Conservation (phyloP, 2,888 invertebrate species). For the Alviniconcha strummeri region DNA sequence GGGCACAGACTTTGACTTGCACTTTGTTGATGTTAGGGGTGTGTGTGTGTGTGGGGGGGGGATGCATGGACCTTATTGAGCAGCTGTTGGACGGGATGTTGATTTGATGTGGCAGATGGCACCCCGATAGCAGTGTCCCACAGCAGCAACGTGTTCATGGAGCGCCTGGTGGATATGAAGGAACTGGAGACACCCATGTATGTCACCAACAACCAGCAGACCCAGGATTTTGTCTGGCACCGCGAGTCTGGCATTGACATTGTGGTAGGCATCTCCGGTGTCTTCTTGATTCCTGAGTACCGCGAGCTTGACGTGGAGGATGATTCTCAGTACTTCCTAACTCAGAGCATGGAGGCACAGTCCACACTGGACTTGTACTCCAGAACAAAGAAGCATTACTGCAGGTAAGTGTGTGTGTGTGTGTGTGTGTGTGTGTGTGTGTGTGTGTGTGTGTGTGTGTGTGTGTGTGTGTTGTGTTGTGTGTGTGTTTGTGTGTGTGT, state of each 20-base stretch:
- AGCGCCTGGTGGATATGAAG: conserved; percentile 60
- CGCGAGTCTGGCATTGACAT: conserved; percentile 68
- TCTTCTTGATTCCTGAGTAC: conserved; percentile 69
- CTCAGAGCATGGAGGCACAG: conserved; percentile 47
- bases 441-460: background rate
- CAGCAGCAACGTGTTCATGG: conserved; percentile 68
- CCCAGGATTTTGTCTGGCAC: conserved; percentile 64
- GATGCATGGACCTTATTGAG: too few species aligned
- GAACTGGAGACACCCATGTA: conserved; percentile 62
- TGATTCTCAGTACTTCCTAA: conserved; percentile 61
- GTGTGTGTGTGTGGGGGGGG: too few species aligned
- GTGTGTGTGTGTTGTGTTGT: background rate
- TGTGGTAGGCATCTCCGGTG: conserved; percentile 63
- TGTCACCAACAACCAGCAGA: conserved; percentile 64
- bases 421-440: conserved; percentile 4
- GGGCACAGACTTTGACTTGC: too few species aligned
- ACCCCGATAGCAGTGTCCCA: conserved; percentile 39
- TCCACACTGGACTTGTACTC: conserved; percentile 55
- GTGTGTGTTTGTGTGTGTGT: background rate
- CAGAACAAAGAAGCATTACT: conserved; percentile 56
- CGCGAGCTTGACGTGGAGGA: conserved; percentile 65
- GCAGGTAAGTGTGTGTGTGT: conserved; percentile 58
- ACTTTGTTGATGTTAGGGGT: too few species aligned
- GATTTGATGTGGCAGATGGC: conserved; percentile 34
- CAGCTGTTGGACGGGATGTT: too few species aligned